Base-by-base conservation (phyloP, 2,797 vertebrate species). In the Agapornis canus region DNA sequence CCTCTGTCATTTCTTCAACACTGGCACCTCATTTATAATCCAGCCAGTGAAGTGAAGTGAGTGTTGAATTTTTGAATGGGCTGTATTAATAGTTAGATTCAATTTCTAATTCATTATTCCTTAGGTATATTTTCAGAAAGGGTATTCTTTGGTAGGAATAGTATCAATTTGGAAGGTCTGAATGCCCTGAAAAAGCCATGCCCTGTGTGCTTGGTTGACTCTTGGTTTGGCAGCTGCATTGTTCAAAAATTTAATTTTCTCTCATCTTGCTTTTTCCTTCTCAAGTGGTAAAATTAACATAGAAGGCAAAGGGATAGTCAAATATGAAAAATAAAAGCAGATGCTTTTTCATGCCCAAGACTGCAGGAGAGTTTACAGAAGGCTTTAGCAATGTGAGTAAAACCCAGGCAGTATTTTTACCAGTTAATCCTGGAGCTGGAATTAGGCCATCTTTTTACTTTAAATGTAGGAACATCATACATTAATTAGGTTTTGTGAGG, bases 31-130 rank as follows among this genome's bases (percentile, higher is more conserved):
- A 0, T 37, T 65, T 29, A 5, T 61, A 32, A 3, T 8, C 57
- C 64, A 59, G 39, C 10, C 69, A 66, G 15, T 6, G 43, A 39
- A 66, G 15, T 6, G 43, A 39, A 49, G 40, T 10, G n/a, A 61
- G 26, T 3, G 3, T 0, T 45, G 18, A 14, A 8, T 76, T 69
- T 71, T 59, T 59, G 2, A 48, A n/a, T 1, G 1, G 40, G 4
- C 29, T 76, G 17, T 37, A 0, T 79, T 66, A 4, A 1, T 54
- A n/a, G 35, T 37, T 76, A 37, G 26, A 37, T 35, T 77, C 9
- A 4, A 3, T 40, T 78, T 71, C 32, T 71, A 17, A 25, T 40
- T 68, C 2, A 13, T 80, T 42, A 3, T 54, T 82, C 25, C 66
- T 80, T 26, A 5, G 35, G 18, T 31, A 1, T 65, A 3, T 79